Evolutionary conservation across 2,888 invertebrate species (phyloP), one percentile per base, ranked within the genome.

Genomic region (Exephanes ischioxanthus): DNA sequence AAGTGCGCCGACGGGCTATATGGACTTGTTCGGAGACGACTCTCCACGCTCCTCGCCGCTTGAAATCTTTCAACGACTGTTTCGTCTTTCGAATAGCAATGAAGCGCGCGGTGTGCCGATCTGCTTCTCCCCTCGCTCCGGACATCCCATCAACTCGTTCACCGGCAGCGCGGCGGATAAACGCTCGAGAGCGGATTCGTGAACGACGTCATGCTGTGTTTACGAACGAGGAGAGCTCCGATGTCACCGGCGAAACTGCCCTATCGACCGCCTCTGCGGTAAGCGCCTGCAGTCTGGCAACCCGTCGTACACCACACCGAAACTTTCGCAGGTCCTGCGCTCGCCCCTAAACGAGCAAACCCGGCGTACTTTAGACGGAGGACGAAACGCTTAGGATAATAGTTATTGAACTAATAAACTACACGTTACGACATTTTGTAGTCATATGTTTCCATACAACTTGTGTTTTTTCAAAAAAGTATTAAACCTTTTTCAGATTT

Each of bases 261-360:
- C 19, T 41, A 41, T 67, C 53, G 80, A 73, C 68, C 73, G 22
- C 63, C 51, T 33, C 30, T 63, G 80, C 33, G 67, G 53, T 73
- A 19, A 72, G 83, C 87, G 68, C 80, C 89, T 85, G 81, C 48
- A 16, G 61, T 16, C 61, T 37, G 75, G 85, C 86, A 86, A 89
- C 89, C 87, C 61, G 87, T 76, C 61, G 53, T 83, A 48, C 81
- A 80, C 85, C 84, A 37, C 26, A 80, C 86, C 85, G 87, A 86
- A 88, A 70, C 68, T 72, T 86, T 78, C 70, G 83, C 85, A 68
- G 45, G 81, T 26, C 68, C 73, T 68, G 48, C 48, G 41, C 33
- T 58, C 22, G 77, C 82, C 77, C 79, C 78, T 79, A 70, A 58
- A 51, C 19, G 63, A 37, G 76, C 51, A 72, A 61, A 68, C 72